Percentiles rank a stretch among this genome's conserved stretches.
These are phyloP conservation scores for Puntigrus tetrazona DNA, from an alignment of 2,113 vertebrate species.

Conservation along the genomic window DNA sequence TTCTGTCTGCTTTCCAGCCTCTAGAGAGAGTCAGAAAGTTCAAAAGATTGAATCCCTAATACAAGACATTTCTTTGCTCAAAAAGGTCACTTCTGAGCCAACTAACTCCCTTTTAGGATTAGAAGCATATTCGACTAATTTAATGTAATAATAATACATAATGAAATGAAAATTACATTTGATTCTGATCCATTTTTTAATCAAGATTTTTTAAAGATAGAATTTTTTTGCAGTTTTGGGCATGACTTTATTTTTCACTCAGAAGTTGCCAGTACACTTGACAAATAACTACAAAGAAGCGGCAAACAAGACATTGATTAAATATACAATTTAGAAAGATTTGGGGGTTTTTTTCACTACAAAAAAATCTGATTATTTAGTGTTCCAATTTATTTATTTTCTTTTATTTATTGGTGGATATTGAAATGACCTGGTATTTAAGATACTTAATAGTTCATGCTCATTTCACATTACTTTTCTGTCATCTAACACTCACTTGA, in stretches of 20 bases:
- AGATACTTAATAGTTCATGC: neutral
- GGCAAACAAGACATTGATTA: neutral
- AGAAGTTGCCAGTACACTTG: too few relatives aligned
- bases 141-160: neutral
- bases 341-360: too few relatives aligned
- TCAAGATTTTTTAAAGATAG: neutral
- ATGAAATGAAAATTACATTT: neutral
- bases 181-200: neutral
- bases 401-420: neutral
- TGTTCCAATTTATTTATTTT: too few relatives aligned
- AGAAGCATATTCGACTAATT: neutral
- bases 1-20: slow-evolving; percentile 9
- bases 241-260: neutral
- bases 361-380: too few relatives aligned
- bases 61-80: neutral
- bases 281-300: neutral
- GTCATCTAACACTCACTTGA: neutral
- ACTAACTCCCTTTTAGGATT: neutral
- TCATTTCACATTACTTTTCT: neutral
- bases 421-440: too few relatives aligned
- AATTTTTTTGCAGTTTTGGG: neutral
- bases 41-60: neutral
- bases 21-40: slow-evolving; percentile 11
- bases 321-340: neutral
- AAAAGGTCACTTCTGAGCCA: neutral